Conservation (phyloP, 2,888 invertebrate genomes). For the Mythimna ferrago region DNA sequence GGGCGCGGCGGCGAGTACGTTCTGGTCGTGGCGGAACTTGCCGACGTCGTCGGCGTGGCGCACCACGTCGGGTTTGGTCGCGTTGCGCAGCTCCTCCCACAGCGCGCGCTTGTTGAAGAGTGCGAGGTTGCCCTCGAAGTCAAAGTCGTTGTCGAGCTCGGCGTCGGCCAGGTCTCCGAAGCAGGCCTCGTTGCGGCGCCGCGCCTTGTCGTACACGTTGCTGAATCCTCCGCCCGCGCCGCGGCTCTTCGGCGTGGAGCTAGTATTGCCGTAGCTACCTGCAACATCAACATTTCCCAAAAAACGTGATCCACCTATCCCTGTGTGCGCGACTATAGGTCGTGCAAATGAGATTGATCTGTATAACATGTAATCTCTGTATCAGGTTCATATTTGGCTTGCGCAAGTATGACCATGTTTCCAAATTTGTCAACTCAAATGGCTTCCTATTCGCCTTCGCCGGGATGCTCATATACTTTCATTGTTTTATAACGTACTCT, state of each 20-base stretch:
- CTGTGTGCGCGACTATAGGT: no score
- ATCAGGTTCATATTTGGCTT: no score
- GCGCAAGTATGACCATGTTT: no score
- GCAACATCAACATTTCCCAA: constrained; percentile 6
- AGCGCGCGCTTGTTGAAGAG: constrained; percentile 95
- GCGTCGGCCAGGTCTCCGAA: constrained; percentile 94
- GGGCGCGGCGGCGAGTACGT: constrained; percentile 90
- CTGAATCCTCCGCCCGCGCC: constrained; percentile 81
- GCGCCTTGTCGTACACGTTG: constrained; percentile 77
- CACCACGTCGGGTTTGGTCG: constrained; percentile 82
- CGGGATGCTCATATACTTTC: no score
- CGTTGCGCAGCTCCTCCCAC: constrained; percentile 81
- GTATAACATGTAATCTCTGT: no score
- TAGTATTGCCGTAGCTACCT: constrained; percentile 76
- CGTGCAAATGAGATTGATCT: no score
- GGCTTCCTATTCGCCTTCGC: no score
- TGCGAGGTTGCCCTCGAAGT: constrained; percentile 98
- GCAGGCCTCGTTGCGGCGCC: constrained; percentile 93
- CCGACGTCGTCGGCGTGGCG: constrained; percentile 79
- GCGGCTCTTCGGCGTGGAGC: constrained; percentile 88
- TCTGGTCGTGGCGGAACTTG: constrained; percentile 96
- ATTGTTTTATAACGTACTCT: no score
- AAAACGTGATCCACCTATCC: background rate
- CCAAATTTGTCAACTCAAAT: no score
- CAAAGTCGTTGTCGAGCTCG: constrained; percentile 94